A percentile compares a stretch with the other conserved stretches of the same genome.
These are phyloP conservation scores for Colinus virginianus DNA, from an alignment of 2,113 vertebrate genomes.

Conservation along the genomic window DNA sequence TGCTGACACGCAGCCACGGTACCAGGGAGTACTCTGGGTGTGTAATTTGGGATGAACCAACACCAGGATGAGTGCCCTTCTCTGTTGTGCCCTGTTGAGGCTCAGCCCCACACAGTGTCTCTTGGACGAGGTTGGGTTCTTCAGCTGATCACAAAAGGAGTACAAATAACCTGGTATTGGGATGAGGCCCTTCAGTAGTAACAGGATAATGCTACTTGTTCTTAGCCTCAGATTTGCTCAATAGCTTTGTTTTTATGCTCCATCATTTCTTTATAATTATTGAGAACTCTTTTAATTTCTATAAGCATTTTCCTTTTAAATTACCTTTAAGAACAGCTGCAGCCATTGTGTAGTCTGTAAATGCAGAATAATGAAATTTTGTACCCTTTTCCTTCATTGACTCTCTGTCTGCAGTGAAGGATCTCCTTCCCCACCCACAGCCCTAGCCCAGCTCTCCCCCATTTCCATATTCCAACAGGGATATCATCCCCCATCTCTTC, in stretches of 20 bases:
- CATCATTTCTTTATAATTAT: neutral
- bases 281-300: neutral
- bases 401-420: neutral
- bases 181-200: neutral
- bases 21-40: rapidly evolving
- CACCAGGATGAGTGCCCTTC: neutral
- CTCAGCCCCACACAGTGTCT: neutral
- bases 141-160: neutral
- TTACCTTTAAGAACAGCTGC: neutral
- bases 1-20: neutral
- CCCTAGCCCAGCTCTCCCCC: neutral
- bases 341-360: neutral
- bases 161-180: neutral
- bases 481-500: neutral
- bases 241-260: neutral
- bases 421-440: neutral
- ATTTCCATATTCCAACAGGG: no score
- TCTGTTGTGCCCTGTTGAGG: neutral
- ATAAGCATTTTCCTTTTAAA: neutral
- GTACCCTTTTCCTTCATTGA: neutral
- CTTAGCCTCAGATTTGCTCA: neutral
- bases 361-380: neutral
- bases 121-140: neutral
- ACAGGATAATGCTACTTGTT: neutral
- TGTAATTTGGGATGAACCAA: neutral